Percentiles rank a stretch among this genome's conserved stretches.
Conservation (phyloP, 2,797 vertebrate genomes). For the Cygnus olor region DNA sequence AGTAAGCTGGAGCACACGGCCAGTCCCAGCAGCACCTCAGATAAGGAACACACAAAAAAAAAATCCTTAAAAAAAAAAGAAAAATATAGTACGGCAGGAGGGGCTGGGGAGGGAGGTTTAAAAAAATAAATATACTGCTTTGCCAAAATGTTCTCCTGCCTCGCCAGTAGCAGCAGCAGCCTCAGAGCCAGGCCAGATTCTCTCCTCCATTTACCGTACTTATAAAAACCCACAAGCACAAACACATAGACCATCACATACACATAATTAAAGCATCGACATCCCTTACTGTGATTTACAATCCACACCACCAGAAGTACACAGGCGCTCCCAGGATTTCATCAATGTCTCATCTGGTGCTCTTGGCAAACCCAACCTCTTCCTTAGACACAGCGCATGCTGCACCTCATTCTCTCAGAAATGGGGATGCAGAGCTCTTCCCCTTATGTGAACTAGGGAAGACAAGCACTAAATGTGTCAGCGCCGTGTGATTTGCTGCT, state of each 20-base stretch:
- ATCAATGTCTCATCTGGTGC: conserved; percentile 66
- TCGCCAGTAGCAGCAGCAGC: conserved; percentile 58
- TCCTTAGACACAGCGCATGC: conserved; percentile 48
- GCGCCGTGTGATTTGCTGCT: conserved; percentile 50
- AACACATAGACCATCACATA: conserved; percentile 63
- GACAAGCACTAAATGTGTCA: conserved; percentile 54
- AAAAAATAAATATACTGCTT: conserved; percentile 55
- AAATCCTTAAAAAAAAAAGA: conserved; percentile 8
- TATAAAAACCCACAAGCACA: conserved; percentile 69
- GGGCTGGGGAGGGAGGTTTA: conserved; percentile 23
- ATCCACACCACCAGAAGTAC: conserved; percentile 56
- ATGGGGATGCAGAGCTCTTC: conserved; percentile 51
- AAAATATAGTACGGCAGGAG: conserved; percentile 48
- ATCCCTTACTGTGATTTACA: conserved; percentile 66
- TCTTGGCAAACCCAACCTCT: conserved; percentile 67
- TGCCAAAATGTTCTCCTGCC: conserved; percentile 61
- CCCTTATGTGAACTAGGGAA: conserved; percentile 50
- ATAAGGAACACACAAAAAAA: conserved; percentile 56
- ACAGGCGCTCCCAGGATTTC: conserved; percentile 61
- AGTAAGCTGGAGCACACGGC: conserved; percentile 42
- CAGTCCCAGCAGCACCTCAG: conserved; percentile 66
- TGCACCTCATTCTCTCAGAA: conserved; percentile 50
- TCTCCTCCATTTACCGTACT: conserved; percentile 41
- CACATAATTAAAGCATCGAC: conserved; percentile 72
- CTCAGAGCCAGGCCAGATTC: conserved; percentile 57